Evolutionary conservation across 2,888 invertebrate species (phyloP).

Genomic region (Acrobasis consociella): DNA sequence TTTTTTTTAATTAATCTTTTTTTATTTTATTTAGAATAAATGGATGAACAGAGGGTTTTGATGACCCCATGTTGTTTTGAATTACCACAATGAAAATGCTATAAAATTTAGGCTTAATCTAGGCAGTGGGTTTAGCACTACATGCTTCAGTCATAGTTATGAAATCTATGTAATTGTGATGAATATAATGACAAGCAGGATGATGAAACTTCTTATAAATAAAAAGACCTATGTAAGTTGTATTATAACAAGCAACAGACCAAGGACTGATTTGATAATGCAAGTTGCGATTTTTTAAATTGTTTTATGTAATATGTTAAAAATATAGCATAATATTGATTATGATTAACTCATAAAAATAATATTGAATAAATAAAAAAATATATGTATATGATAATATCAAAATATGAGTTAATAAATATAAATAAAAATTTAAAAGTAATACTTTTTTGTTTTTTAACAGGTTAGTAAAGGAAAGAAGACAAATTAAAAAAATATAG

Average conservation of each 20-base stretch:
- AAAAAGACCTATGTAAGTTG: not conserved
- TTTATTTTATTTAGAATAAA: too few relatives aligned
- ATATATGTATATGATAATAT: too few relatives aligned
- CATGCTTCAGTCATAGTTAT: not conserved
- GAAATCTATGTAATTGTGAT: not conserved
- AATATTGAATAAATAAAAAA: too few relatives aligned
- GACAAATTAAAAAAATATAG: not conserved
- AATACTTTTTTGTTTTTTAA: not conserved
- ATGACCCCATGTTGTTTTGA: not conserved
- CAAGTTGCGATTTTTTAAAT: conserved; percentile 68
- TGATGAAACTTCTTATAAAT: conserved; percentile 21
- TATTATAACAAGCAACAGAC: conserved; percentile 68
- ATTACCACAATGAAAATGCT: not conserved
- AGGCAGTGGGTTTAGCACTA: not conserved
- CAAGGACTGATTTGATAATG: conserved; percentile 62
- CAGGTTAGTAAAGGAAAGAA: not conserved
- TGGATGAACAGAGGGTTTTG: not conserved
- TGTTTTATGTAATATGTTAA: conserved; percentile 6
- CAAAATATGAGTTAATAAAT: not conserved
- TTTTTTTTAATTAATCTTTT: too few relatives aligned
- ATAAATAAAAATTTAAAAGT: not conserved
- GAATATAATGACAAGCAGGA: not conserved
- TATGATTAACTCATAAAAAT: too few relatives aligned
- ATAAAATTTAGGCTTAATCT: not conserved
- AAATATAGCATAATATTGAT: not conserved